Evolutionary conservation across 2,888 invertebrate species (phyloP).

Genomic region (Agrypnus murinus): DNA sequence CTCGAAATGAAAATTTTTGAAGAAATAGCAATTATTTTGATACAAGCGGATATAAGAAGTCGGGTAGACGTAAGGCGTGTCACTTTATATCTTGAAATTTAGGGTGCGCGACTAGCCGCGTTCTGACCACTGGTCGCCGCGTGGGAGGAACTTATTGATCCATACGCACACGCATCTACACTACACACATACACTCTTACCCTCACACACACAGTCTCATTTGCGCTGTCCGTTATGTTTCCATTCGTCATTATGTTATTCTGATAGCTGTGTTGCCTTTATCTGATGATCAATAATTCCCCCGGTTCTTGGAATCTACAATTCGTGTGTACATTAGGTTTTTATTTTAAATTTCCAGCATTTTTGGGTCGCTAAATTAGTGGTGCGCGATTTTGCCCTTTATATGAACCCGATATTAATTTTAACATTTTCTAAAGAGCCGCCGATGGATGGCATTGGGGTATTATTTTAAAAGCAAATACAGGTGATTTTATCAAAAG

Average conservation of each 20-base stretch:
- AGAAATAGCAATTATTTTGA: constrained; percentile 48
- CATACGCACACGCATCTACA: constrained; percentile 65
- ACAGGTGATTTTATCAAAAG: constrained; percentile 60
- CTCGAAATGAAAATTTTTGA: constrained; percentile 24
- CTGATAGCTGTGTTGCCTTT: constrained; percentile 68
- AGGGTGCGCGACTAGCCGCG: constrained; percentile 68
- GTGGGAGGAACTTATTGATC: constrained; percentile 71
- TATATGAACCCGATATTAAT: constrained; percentile 35
- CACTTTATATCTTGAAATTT: constrained; percentile 69
- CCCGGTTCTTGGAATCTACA: constrained; percentile 65
- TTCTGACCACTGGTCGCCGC: constrained; percentile 71
- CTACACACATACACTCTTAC: constrained; percentile 65
- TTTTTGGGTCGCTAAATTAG: constrained; percentile 46
- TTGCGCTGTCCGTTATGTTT: constrained; percentile 70
- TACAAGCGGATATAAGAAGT: constrained; percentile 48
- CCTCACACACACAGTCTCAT: constrained; percentile 62
- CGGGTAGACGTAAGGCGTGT: constrained; percentile 66
- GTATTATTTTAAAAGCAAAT: constrained; percentile 57
- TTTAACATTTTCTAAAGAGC: constrained; percentile 26
- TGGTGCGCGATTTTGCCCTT: constrained; percentile 46
- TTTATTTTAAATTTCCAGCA: constrained; percentile 60
- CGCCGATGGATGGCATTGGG: constrained; percentile 36
- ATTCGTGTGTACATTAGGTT: constrained; percentile 59
- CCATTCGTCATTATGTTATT: constrained; percentile 70
- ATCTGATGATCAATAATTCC: constrained; percentile 71